Evolutionary conservation across 1,140 invertebrate species (phyloP), one percentile per base, ranked within the genome.

Genomic region (Stegodyphus mimosarum): DNA sequence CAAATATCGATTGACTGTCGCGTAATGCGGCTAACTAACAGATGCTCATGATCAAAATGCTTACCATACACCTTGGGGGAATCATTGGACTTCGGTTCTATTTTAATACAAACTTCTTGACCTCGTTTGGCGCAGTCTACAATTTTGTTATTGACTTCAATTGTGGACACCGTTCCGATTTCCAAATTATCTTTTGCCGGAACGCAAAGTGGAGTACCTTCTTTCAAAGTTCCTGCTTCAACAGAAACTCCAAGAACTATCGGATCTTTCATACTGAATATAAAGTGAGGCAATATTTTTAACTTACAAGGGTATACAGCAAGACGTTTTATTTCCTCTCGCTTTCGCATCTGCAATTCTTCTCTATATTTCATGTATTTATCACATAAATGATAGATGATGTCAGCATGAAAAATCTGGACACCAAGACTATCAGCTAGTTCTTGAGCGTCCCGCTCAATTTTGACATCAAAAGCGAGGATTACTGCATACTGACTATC

Each of bases 321-420:
- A 84, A 99, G 94, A 88, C 96, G 94, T 90, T 98, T 98, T 91
- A 97, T 95, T 90, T 99, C 96, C 87, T 99, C 96, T n/a, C 97
- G 94, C 90, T 98, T 98, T 90, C 95, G 95, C 89, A 94, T 93
- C 89, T 95, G 97, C n/a, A 99, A 91, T 88, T 99, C 96, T 73
- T 99, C 97, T 77, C 96, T 88, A 90, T 98, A 99, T 17, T 95
- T 94, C 86, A 94, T 97, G 92, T 99, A 99, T 90, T 95, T 95
- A 91, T 99, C 98, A 91, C 99, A 99, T 85, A 99, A 92, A 92
- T 99, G 99, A 92, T 99, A 99, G 89, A 99, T 99, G 90, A 99
- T 99, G 91, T 99, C 98, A 5, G 99, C 98, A 81, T 97, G 95
- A 93, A 99, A 99, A 89, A 99, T 98, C 91, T 95, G 97, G 60